phyloP scores from a whole-genome alignment of 2,113 vertebrate genomes.

The Mellivora capensis region DNA sequence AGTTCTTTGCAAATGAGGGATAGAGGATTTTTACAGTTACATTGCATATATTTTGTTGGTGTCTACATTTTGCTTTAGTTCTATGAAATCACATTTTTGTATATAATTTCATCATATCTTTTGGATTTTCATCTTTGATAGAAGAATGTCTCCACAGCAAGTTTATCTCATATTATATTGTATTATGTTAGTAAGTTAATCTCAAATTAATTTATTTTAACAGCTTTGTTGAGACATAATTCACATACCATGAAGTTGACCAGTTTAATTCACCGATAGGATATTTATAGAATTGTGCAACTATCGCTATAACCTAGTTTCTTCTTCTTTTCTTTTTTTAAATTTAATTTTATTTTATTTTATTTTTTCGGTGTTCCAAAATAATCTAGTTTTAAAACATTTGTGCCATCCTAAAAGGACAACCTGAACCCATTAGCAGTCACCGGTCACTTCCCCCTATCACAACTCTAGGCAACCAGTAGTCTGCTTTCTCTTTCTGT shows the following conservation, averaged over 20 bases:
- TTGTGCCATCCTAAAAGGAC: not conserved
- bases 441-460: not conserved
- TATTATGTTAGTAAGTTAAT: not conserved
- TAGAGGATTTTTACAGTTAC: not conserved
- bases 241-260: not conserved
- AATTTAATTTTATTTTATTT: too few relatives aligned
- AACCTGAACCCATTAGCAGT: not conserved
- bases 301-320: not conserved
- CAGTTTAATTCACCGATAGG: not conserved
- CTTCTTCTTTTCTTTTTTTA: too few relatives aligned
- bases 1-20: not conserved
- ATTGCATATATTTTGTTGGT: not conserved
- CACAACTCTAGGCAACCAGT: not conserved
- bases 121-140: not conserved
- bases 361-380: too few relatives aligned
- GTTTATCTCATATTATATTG: not conserved
- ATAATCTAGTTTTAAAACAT: not conserved
- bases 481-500: slow-evolving; percentile 12
- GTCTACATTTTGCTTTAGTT: not conserved
- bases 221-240: not conserved
- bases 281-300: not conserved
- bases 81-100: not conserved
- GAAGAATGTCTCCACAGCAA: not conserved
- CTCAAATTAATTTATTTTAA: not conserved
- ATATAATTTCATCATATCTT: not conserved